A percentile compares a stretch with the other conserved stretches of the same genome.
Conservation (phyloP, 37 sponge, comb jelly and placozoan species). For the Oopsacas minuta region DNA sequence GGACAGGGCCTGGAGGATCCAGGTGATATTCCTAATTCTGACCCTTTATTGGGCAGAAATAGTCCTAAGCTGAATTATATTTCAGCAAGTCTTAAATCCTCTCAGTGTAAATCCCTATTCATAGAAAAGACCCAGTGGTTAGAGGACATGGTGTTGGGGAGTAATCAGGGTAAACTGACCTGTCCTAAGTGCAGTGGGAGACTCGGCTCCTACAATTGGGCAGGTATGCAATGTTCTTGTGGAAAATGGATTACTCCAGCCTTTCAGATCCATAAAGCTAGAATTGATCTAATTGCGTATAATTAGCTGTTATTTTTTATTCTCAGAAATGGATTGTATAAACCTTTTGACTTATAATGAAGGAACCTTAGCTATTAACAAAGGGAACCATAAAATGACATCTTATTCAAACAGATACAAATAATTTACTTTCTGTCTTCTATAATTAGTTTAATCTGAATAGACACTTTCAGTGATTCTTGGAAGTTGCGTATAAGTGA, state of each 20-base stretch:
- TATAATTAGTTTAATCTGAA: too few relatives aligned
- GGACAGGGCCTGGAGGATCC: conserved; percentile 31
- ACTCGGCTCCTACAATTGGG: conserved; percentile 71
- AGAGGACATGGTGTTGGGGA: neutral
- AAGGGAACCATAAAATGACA: too few relatives aligned
- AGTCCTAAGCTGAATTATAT: neutral
- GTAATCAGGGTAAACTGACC: conserved; percentile 16
- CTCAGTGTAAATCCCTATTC: neutral
- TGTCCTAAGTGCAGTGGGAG: conserved; percentile 66
- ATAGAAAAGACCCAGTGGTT: conserved; percentile 17
- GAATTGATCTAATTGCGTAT: conserved; percentile 32
- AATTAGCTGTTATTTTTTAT: neutral
- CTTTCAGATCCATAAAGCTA: conserved; percentile 64
- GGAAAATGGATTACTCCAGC: conserved; percentile 89
- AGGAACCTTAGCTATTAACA: too few relatives aligned
- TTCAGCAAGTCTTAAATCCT: neutral
- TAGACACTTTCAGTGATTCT: too few relatives aligned
- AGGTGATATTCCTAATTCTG: conserved; percentile 39
- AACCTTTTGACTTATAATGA: too few relatives aligned
- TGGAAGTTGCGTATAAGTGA: too few relatives aligned
- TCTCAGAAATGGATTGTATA: too few relatives aligned
- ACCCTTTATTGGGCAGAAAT: conserved; percentile 37
- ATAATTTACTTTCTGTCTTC: too few relatives aligned
- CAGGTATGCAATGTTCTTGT: conserved; percentile 83
- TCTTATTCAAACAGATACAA: too few relatives aligned